Evolutionary conservation across 2,888 invertebrate species (phyloP).

Genomic region (Epinotia nisella): DNA sequence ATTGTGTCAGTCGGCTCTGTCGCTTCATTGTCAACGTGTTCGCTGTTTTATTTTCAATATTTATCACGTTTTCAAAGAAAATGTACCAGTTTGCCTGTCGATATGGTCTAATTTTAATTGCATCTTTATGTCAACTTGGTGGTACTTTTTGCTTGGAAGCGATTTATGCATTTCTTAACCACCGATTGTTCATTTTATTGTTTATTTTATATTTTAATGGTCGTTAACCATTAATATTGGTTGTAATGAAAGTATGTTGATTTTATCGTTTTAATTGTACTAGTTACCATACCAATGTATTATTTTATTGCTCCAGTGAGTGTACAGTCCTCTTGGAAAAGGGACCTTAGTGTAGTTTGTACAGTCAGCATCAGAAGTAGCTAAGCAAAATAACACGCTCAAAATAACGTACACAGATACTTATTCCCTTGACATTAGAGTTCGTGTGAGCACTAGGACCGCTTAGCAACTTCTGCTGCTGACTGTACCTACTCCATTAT

Average conservation of each 20-base stretch:
- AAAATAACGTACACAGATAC: no score
- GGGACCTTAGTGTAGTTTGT: neutral
- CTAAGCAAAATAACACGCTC: no score
- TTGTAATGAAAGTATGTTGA: conserved; percentile 8
- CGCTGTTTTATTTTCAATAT: conserved; percentile 30
- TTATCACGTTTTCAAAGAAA: conserved; percentile 14
- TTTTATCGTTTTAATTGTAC: conserved; percentile 22
- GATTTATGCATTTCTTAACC: conserved; percentile 38
- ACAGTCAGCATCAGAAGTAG: no score
- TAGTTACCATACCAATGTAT: conserved; percentile 26
- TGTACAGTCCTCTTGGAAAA: neutral
- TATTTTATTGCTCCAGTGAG: conserved; percentile 11
- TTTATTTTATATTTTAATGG: conserved; percentile 22
- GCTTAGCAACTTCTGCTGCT: no score
- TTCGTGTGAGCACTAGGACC: no score
- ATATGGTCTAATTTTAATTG: neutral
- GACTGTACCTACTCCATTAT: no score
- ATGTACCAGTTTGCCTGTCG: neutral
- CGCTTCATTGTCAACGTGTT: conserved; percentile 26
- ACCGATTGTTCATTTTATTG: conserved; percentile 40
- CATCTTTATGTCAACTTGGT: neutral
- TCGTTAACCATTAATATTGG: conserved; percentile 2
- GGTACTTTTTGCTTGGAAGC: conserved; percentile 1
- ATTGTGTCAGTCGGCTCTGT: conserved; percentile 36
- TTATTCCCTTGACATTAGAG: no score